A percentile compares a stretch with the other conserved stretches of the same genome.
Conservation (phyloP, 30 jellyfish, hydroid and myxozoan genomes). For the Aurelia sp. region DNA sequence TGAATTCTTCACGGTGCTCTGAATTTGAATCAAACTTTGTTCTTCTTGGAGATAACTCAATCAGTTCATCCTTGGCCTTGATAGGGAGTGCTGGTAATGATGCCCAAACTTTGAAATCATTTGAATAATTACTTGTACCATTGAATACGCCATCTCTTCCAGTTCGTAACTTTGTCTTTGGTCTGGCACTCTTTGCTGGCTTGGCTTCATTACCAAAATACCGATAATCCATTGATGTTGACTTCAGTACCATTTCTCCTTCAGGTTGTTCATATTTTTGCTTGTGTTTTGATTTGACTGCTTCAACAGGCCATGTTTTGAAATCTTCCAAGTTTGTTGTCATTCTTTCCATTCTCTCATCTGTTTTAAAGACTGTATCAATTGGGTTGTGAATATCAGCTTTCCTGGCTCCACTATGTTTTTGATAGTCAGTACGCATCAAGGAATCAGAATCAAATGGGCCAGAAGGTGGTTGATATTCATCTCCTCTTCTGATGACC, state of each 20-base stretch:
- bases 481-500: constrained; percentile 31
- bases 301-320: constrained; percentile 57
- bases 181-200: constrained; percentile 79
- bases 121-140: constrained; percentile 65
- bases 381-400: constrained; percentile 60
- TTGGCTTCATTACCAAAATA: constrained; percentile 56
- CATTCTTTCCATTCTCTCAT: constrained; percentile 37
- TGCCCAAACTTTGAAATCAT: constrained; percentile 58
- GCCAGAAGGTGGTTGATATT: constrained; percentile 49
- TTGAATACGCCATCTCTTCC: constrained; percentile 48
- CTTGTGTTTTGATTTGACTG: constrained; percentile 26
- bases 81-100: constrained; percentile 61
- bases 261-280: constrained; percentile 48
- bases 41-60: constrained; percentile 23
- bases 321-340: constrained; percentile 64
- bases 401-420: constrained; percentile 34
- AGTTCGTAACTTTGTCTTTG: constrained; percentile 65
- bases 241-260: constrained; percentile 51
- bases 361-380: constrained; percentile 55
- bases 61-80: constrained; percentile 55
- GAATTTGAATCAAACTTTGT: constrained; percentile 58
- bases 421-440: constrained; percentile 46
- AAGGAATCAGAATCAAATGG: constrained; percentile 67
- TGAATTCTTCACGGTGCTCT: constrained; percentile 63
- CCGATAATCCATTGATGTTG: constrained; percentile 69